Conservation (phyloP, 1,140 invertebrate species). For the Drosophila takahashii region DNA sequence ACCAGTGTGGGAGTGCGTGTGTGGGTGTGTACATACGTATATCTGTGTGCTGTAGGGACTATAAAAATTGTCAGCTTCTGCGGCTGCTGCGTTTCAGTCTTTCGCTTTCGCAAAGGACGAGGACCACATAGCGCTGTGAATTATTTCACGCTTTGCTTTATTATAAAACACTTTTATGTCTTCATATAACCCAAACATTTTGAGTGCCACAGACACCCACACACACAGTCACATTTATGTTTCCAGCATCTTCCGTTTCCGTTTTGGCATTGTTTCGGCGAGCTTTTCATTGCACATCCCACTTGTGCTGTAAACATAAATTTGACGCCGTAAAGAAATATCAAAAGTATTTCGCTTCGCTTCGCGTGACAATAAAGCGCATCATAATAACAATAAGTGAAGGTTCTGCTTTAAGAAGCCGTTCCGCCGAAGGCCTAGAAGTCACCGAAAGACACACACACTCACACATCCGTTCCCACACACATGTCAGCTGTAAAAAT, state of each 20-base stretch:
- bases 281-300: constrained; percentile 71
- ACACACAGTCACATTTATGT: constrained; percentile 3
- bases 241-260: constrained; percentile 51
- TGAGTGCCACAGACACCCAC: constrained; percentile 42
- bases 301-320: constrained; percentile 78
- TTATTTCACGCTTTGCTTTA: constrained; percentile 82
- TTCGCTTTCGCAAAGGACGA: constrained; percentile 3
- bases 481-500: constrained; percentile 63
- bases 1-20: constrained; percentile 29
- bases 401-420: constrained; percentile 37
- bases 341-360: constrained; percentile 51
- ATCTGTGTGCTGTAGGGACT: constrained; percentile 43
- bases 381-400: constrained; percentile 68
- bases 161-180: constrained; percentile 83
- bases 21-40: constrained; percentile 1
- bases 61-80: constrained; percentile 81
- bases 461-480: neutral
- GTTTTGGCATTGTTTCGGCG: constrained; percentile 61
- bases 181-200: constrained; percentile 79
- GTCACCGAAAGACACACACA: constrained; percentile 17
- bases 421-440: constrained; percentile 37
- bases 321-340: constrained; percentile 62
- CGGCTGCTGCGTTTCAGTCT: constrained; percentile 39
- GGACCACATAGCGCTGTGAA: constrained; percentile 64
- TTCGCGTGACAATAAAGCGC: constrained; percentile 76